phyloP scores from a whole-genome alignment of 1,140 invertebrate genomes.

The Pygmarrhopalites habei region DNA sequence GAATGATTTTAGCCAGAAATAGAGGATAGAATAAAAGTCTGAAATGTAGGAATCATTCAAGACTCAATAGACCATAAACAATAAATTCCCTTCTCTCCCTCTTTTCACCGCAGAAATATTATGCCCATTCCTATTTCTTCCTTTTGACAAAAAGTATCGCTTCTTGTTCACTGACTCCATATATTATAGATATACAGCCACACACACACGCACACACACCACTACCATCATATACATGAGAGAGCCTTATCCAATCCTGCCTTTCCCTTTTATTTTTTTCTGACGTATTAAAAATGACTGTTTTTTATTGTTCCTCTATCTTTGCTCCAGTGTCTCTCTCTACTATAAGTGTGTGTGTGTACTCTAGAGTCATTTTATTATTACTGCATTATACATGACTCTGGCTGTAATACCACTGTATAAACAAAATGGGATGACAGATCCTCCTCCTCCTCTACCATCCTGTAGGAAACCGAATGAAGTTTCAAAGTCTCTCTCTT shows the following conservation, averaged over 20 bases:
- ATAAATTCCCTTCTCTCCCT: conserved; percentile 35
- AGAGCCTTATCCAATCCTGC: neutral
- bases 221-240: neutral
- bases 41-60: conserved; percentile 30
- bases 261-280: neutral
- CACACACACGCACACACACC: too few relatives aligned
- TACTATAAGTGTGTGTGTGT: too few relatives aligned
- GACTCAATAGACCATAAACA: conserved; percentile 40
- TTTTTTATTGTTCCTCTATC: conserved; percentile 16
- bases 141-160: neutral
- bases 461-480: too few relatives aligned
- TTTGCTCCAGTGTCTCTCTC: too few relatives aligned
- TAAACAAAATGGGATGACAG: too few relatives aligned
- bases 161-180: neutral
- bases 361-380: too few relatives aligned
- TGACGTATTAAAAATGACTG: conserved; percentile 20
- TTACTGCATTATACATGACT: too few relatives aligned
- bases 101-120: conserved; percentile 21
- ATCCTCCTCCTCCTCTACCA: too few relatives aligned
- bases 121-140: conserved; percentile 4
- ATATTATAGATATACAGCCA: too few relatives aligned
- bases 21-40: conserved; percentile 20
- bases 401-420: too few relatives aligned
- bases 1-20: neutral
- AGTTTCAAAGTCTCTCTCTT: too few relatives aligned